A percentile compares a stretch with the other conserved stretches of the same genome.
These are phyloP conservation scores for Aspidapion aeneum DNA, from an alignment of 2,888 invertebrate genomes.

Conservation along the genomic window DNA sequence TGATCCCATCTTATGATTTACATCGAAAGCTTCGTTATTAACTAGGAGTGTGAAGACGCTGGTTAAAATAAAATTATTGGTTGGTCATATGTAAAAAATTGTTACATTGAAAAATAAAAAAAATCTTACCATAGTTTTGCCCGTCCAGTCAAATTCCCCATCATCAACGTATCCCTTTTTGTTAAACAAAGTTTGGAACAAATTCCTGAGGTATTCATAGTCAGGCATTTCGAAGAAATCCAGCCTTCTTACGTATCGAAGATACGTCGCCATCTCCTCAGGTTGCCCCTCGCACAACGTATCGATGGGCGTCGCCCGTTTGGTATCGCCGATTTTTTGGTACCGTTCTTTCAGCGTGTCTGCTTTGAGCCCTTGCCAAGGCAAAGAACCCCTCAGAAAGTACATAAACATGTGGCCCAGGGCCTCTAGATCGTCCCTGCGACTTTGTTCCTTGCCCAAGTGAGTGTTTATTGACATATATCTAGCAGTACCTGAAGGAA, in stretches of 20 bases:
- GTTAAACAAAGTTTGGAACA: conserved; percentile 91
- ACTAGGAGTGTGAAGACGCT: too few relatives aligned
- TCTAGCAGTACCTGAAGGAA: conserved; percentile 91
- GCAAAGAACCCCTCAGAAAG: conserved; percentile 98
- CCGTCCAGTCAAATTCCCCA: conserved; percentile 95
- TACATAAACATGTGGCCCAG: conserved; percentile 99
- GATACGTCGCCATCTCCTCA: conserved; percentile 97
- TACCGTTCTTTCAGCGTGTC: conserved; percentile 99
- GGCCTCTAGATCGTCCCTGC: conserved; percentile 98
- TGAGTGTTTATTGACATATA: conserved; percentile 99
- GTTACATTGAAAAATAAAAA: background rate
- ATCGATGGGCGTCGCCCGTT: conserved; percentile 98
- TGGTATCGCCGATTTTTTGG: conserved; percentile 99
- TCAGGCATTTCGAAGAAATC: conserved; percentile 99
- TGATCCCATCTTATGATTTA: too few relatives aligned
- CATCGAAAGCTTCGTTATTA: too few relatives aligned
- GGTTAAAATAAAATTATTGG: too few relatives aligned
- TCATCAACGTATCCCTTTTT: conserved; percentile 84
- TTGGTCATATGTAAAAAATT: too few relatives aligned
- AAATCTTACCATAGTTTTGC: conserved; percentile 56
- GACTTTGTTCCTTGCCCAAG: conserved; percentile 99
- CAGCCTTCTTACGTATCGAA: conserved; percentile 92
- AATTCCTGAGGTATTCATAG: conserved; percentile 95
- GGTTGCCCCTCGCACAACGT: conserved; percentile 82
- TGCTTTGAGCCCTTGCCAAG: conserved; percentile 99